Conservation (phyloP, 2,797 vertebrate species). For the Borostomias antarcticus region DNA sequence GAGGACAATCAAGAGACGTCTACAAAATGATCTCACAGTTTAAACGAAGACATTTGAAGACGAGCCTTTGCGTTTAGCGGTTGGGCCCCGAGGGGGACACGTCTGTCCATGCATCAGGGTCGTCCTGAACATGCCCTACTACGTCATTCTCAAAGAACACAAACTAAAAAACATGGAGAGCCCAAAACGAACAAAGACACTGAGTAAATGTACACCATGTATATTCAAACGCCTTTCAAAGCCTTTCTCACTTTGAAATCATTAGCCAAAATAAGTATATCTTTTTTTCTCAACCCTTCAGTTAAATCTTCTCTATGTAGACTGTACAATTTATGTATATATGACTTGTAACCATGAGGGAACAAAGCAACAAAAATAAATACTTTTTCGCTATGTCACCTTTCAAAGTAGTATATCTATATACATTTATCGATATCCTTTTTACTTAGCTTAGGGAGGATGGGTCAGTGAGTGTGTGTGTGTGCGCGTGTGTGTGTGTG, state of each 20-base stretch:
- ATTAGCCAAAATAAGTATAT: slow-evolving; percentile 79
- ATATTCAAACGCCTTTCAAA: slow-evolving; percentile 77
- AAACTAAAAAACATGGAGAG: slow-evolving; percentile 58
- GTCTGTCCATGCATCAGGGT: slow-evolving; percentile 56
- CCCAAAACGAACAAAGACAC: slow-evolving; percentile 63
- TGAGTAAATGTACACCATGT: slow-evolving; percentile 80
- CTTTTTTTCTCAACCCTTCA: slow-evolving; percentile 69
- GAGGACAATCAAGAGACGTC: no score
- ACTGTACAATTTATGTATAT: slow-evolving; percentile 81
- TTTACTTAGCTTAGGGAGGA: slow-evolving; percentile 81
- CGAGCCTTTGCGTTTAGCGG: background rate
- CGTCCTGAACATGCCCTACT: slow-evolving; percentile 50
- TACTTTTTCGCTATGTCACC: slow-evolving; percentile 90
- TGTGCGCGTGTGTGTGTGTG: no score
- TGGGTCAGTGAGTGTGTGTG: no score
- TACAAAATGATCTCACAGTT: no score
- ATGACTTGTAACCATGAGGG: slow-evolving; percentile 78
- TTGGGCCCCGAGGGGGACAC: slow-evolving; percentile 19
- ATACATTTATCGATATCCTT: slow-evolving; percentile 79
- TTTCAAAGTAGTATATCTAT: slow-evolving; percentile 81
- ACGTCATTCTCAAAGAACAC: slow-evolving; percentile 50
- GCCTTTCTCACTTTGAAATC: slow-evolving; percentile 74
- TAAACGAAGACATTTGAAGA: slow-evolving; percentile 4
- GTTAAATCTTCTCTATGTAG: slow-evolving; percentile 71
- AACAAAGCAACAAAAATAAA: slow-evolving; percentile 91